Percentiles rank a stretch among this genome's conserved stretches.
Conservation (phyloP, 2,888 invertebrate genomes). For the Isotomurus palustris region DNA sequence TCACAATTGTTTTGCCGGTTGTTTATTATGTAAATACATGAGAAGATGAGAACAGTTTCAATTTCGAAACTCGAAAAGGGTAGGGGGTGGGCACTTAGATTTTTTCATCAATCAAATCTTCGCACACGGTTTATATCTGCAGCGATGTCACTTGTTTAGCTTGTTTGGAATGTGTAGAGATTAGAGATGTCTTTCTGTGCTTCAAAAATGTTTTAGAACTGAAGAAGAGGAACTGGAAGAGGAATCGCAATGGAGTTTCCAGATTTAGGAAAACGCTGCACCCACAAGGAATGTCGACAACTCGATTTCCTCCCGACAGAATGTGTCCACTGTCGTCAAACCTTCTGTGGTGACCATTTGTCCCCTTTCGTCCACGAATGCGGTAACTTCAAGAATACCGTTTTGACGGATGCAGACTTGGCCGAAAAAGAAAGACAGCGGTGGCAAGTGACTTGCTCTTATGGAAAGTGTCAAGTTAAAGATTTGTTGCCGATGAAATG, state of each 20-base stretch:
- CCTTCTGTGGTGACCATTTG: constrained; percentile 67
- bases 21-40: too few species aligned
- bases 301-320: constrained; percentile 67
- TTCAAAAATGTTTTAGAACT: too few species aligned
- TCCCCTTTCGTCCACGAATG: constrained; percentile 58
- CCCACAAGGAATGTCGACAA: constrained; percentile 59
- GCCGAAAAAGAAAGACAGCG: constrained; percentile 28
- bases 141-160: too few species aligned
- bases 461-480: constrained; percentile 58
- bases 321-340: constrained; percentile 60
- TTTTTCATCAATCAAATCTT: too few species aligned
- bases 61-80: too few species aligned
- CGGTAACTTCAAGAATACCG: constrained; percentile 47
- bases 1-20: too few species aligned
- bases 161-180: too few species aligned
- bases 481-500: constrained; percentile 64
- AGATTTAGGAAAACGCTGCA: constrained; percentile 64
- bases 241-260: constrained; percentile 64
- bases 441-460: constrained; percentile 53
- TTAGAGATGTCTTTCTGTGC: neutral
- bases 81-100: too few species aligned
- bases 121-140: too few species aligned
- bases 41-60: too few species aligned
- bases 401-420: constrained; percentile 40
- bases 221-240: too few species aligned